phyloP scores from a whole-genome alignment of 1,140 invertebrate species.

The Phymorhynchus buccinoides region DNA sequence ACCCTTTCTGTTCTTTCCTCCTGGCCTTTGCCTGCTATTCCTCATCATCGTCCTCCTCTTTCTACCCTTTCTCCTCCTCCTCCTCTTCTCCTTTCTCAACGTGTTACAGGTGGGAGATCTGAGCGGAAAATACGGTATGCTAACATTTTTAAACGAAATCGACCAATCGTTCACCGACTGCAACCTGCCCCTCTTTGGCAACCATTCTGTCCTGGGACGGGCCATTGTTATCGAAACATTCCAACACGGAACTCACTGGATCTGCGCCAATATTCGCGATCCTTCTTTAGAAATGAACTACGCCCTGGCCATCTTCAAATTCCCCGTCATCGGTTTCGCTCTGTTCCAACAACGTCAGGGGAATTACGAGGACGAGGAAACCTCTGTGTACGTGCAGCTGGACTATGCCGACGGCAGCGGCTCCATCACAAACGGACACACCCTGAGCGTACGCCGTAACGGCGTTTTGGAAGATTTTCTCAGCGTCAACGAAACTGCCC shows the following conservation, averaged over 20 bases:
- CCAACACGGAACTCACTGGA: constrained; percentile 65
- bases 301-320: constrained; percentile 77
- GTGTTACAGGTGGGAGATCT: constrained; percentile 85
- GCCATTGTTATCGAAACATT: constrained; percentile 80
- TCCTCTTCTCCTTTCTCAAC: no score
- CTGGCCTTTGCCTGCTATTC: no score
- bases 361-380: constrained; percentile 87
- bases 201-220: constrained; percentile 85
- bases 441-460: constrained; percentile 79
- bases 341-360: constrained; percentile 86
- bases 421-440: constrained; percentile 82
- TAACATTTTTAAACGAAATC: constrained; percentile 74
- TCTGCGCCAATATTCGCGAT: constrained; percentile 75
- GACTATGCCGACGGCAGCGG: constrained; percentile 89
- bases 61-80: no score
- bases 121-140: constrained; percentile 87
- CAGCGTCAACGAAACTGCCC: constrained; percentile 61
- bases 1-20: no score
- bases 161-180: constrained; percentile 84
- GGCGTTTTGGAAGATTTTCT: constrained; percentile 81
- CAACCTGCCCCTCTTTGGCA: constrained; percentile 88
- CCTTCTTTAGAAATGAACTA: constrained; percentile 58
- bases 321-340: constrained; percentile 90
- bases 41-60: no score
- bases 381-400: constrained; percentile 79